A percentile compares a stretch with the other conserved stretches of the same genome.
phyloP scores from a whole-genome alignment of 2,797 vertebrate species.

The Coregonus ussuriensis region DNA sequence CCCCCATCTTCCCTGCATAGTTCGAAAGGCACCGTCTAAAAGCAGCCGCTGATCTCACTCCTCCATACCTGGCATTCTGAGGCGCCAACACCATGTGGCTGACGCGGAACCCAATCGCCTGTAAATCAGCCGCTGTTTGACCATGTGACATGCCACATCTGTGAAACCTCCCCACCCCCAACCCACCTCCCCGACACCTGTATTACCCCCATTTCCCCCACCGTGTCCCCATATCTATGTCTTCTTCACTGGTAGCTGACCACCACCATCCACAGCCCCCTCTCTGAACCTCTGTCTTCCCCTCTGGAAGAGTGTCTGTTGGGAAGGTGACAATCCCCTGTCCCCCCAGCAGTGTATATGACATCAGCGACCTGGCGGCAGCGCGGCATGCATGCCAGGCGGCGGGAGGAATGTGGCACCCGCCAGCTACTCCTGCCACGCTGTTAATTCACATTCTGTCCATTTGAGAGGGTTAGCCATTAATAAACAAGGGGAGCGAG shows the following conservation, averaged over 20 bases:
- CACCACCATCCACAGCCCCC: neutral
- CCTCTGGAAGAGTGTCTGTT: constrained; percentile 52
- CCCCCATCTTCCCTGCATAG: constrained; percentile 40
- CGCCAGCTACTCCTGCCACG: constrained; percentile 71
- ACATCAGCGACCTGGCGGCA: constrained; percentile 63
- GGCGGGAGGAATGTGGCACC: constrained; percentile 74
- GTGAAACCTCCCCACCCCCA: constrained; percentile 61
- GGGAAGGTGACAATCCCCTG: constrained; percentile 61
- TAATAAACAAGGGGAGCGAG: constrained; percentile 49
- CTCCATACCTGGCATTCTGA: constrained; percentile 74
- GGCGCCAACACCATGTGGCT: constrained; percentile 27
- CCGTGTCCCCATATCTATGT: constrained; percentile 12
- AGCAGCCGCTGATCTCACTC: constrained; percentile 71
- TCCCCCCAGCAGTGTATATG: constrained; percentile 49
- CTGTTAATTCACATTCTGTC: constrained; percentile 72
- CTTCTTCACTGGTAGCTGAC: constrained; percentile 2
- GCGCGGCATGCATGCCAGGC: neutral
- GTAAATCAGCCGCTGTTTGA: constrained; percentile 76
- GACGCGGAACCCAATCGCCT: constrained; percentile 66
- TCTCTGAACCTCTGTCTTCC: constrained; percentile 10
- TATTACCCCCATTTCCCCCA: constrained; percentile 27
- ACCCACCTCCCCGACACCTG: constrained; percentile 26
- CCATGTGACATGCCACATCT: constrained; percentile 76
- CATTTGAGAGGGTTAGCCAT: constrained; percentile 69
- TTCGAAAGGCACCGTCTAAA: constrained; percentile 60